Percentiles rank a stretch among this genome's conserved stretches.
phyloP scores from a whole-genome alignment of 1,140 invertebrate genomes.

The Pseudoatta argentina region DNA sequence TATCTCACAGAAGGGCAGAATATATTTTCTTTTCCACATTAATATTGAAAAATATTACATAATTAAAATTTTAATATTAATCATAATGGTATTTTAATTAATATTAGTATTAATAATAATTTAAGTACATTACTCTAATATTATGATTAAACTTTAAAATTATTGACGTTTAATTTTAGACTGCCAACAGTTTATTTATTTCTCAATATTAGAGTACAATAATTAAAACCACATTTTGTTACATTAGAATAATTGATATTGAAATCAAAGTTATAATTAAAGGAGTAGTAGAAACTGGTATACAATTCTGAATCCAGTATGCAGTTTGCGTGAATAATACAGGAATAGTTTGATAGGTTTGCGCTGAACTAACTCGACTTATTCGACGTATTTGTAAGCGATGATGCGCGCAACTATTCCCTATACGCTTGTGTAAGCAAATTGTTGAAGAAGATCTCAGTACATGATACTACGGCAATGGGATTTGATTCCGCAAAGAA shows the following conservation, averaged over 20 bases:
- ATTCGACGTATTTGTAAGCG: slow-evolving; percentile 36
- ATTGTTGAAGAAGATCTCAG: slow-evolving; percentile 3
- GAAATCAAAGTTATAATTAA: slow-evolving; percentile 50
- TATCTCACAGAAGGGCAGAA: background rate
- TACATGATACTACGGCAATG: background rate
- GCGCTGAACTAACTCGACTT: background rate
- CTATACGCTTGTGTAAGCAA: slow-evolving; percentile 8
- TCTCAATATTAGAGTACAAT: background rate
- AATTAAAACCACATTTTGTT: background rate
- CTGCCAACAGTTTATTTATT: background rate
- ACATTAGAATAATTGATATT: background rate
- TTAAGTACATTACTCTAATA: background rate
- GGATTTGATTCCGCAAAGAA: background rate
- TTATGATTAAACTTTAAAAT: background rate
- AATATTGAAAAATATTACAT: slow-evolving; percentile 4
- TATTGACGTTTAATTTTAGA: background rate
- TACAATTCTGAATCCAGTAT: slow-evolving; percentile 27
- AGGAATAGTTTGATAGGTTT: slow-evolving; percentile 36
- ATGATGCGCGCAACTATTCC: slow-evolving; percentile 7
- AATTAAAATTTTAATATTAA: background rate
- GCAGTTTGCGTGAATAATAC: slow-evolving; percentile 3
- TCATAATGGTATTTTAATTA: background rate
- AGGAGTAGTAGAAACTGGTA: slow-evolving; percentile 4
- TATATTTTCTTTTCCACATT: background rate
- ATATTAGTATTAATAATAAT: slow-evolving; percentile 9